phyloP scores from a whole-genome alignment of 2,888 invertebrate species.

The Notodonta ziczac region DNA sequence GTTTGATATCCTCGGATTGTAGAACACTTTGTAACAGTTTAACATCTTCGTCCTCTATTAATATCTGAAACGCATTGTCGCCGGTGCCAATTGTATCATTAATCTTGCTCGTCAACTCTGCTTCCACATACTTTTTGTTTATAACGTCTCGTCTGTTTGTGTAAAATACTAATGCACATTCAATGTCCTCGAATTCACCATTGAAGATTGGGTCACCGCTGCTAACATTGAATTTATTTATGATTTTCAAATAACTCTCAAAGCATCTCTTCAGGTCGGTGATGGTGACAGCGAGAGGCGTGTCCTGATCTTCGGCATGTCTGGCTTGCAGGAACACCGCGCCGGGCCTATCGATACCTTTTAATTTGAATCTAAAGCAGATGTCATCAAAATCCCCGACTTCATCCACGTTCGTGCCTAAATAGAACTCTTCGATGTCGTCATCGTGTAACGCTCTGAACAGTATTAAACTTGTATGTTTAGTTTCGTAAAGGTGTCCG shows the following conservation, averaged over 20 bases:
- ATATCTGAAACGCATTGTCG: background rate
- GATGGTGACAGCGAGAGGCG: slow-evolving; percentile 1
- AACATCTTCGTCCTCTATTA: no score
- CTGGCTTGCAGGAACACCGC: slow-evolving; percentile 9
- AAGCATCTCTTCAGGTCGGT: slow-evolving; percentile 11
- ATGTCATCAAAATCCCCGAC: slow-evolving; percentile 13
- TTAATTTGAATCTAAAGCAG: slow-evolving; percentile 8
- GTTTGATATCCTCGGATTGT: background rate
- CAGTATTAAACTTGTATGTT: slow-evolving; percentile 6
- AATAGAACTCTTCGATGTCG: slow-evolving; percentile 9
- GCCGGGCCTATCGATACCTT: background rate
- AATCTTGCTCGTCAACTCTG: background rate
- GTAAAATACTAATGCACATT: background rate
- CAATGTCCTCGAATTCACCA: background rate
- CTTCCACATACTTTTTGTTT: no score
- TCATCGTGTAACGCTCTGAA: slow-evolving; percentile 1
- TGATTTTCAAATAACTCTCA: background rate
- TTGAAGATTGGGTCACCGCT: background rate
- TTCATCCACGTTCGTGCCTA: slow-evolving; percentile 10
- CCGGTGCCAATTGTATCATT: background rate
- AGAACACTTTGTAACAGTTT: background rate
- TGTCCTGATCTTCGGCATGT: background rate
- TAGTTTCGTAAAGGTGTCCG: no score
- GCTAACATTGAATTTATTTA: background rate
- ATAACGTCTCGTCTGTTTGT: background rate